These are phyloP conservation scores for Hyperopisus bebe DNA, from an alignment of 2,113 vertebrate genomes.

Conservation along the genomic window DNA sequence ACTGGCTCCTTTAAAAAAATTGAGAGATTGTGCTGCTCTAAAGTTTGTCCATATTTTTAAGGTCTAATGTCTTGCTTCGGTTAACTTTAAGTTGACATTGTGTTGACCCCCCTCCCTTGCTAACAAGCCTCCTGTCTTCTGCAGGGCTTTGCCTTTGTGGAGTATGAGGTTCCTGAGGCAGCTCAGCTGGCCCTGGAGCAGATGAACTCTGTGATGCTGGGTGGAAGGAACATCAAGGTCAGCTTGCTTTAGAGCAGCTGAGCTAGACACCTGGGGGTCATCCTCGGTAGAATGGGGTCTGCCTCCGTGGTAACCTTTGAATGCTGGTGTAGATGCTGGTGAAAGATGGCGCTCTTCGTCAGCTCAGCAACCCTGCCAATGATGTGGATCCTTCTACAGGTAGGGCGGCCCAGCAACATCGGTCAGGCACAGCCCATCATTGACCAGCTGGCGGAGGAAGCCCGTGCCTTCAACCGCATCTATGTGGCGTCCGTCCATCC, in stretches of 20 bases:
- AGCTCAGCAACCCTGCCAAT: background rate
- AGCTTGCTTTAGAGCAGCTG: conserved; percentile 31
- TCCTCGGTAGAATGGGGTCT: background rate
- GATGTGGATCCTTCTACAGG: conserved; percentile 53
- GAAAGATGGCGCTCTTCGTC: background rate
- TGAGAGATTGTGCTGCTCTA: background rate
- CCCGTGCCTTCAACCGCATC: conserved; percentile 92
- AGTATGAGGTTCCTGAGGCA: conserved; percentile 93
- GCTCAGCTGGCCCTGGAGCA: conserved; percentile 97
- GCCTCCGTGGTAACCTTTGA: background rate
- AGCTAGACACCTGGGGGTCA: background rate
- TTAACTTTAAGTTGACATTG: background rate
- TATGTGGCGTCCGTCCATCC: conserved; percentile 95
- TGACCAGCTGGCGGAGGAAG: conserved; percentile 95
- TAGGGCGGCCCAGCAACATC: conserved; percentile 95
- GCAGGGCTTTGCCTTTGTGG: conserved; percentile 97
- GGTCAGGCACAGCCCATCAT: conserved; percentile 98
- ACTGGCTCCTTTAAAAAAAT: background rate
- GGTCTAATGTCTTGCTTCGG: background rate
- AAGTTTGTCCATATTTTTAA: background rate
- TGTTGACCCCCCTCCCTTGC: background rate
- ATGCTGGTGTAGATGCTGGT: background rate
- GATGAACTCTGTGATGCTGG: conserved; percentile 98
- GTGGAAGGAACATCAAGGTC: conserved; percentile 97
- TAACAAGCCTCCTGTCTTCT: background rate